Evolutionary conservation across 35 echinoderm and acorn worm species (phyloP).

Genomic region (Chiridota heheva): DNA sequence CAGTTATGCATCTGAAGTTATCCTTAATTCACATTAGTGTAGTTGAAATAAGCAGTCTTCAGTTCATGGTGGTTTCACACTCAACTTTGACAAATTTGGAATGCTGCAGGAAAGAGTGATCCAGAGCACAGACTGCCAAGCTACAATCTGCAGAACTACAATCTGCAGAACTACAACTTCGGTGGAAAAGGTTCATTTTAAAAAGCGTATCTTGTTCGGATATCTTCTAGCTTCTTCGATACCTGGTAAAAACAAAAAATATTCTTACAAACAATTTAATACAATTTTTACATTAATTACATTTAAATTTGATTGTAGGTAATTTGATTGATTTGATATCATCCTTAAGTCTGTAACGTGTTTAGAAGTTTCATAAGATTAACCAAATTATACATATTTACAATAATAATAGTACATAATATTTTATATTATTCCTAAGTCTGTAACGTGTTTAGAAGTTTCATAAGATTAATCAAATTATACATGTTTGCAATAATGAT

Average conservation of each 20-base stretch:
- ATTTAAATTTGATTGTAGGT: background rate
- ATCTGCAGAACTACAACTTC: too few species aligned
- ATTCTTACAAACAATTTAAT: background rate
- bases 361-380: background rate
- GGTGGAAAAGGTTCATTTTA: too few species aligned
- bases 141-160: too few species aligned
- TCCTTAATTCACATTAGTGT: too few species aligned
- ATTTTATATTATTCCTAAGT: background rate
- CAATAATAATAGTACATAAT: background rate
- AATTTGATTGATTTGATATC: background rate
- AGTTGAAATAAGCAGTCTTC: too few species aligned
- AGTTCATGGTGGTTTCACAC: too few species aligned
- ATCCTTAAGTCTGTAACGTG: background rate
- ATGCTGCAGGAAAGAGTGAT: too few species aligned
- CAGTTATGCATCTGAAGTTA: too few species aligned
- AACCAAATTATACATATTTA: background rate
- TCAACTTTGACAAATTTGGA: too few species aligned
- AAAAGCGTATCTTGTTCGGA: constrained; percentile 97
- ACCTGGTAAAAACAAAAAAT: constrained; percentile 44
- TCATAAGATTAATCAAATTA: background rate
- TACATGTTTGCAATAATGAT: background rate
- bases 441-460: background rate
- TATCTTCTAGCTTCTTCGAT: constrained; percentile 97
- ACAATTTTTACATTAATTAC: background rate
- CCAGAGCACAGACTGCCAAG: too few species aligned